A percentile compares a stretch with the other conserved stretches of the same genome.
Conservation (phyloP, 2,113 vertebrate species). For the Haemorhous mexicanus region DNA sequence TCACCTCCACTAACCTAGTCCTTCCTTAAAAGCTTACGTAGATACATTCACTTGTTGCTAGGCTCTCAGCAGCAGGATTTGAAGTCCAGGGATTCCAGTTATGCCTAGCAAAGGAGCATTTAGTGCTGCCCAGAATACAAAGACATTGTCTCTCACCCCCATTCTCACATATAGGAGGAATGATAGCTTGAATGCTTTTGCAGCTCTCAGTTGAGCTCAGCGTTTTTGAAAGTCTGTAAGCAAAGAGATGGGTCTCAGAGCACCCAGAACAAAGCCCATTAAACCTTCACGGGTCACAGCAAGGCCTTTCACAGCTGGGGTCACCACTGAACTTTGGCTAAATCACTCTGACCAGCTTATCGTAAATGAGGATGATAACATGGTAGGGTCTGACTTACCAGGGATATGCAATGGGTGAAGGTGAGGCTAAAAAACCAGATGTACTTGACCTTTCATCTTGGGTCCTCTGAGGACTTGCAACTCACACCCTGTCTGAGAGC, state of each 20-base stretch:
- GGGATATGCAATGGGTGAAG: neutral
- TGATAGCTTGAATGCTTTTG: conserved; percentile 6
- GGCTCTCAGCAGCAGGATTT: conserved; percentile 17
- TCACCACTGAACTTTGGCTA: neutral
- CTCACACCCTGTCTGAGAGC: neutral
- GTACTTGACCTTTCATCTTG: conserved; percentile 1
- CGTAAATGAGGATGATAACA: neutral
- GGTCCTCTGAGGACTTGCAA: neutral
- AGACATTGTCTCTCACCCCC: neutral
- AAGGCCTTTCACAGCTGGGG: neutral
- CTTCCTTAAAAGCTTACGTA: conserved; percentile 25
- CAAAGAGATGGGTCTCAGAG: neutral
- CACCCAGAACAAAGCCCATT: neutral
- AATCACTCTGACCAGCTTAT: neutral
- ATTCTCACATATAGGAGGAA: neutral
- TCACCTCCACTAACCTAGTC: neutral
- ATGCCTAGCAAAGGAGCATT: neutral
- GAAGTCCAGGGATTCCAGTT: neutral
- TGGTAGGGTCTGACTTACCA: neutral
- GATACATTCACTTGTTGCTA: conserved; percentile 20
- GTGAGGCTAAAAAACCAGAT: neutral
- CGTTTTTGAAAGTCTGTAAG: neutral
- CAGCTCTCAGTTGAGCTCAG: conserved; percentile 6
- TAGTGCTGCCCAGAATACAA: neutral
- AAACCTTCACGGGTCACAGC: conserved; percentile 12